phyloP scores from a whole-genome alignment of 2,113 vertebrate species.

The Lagopus leucura region DNA sequence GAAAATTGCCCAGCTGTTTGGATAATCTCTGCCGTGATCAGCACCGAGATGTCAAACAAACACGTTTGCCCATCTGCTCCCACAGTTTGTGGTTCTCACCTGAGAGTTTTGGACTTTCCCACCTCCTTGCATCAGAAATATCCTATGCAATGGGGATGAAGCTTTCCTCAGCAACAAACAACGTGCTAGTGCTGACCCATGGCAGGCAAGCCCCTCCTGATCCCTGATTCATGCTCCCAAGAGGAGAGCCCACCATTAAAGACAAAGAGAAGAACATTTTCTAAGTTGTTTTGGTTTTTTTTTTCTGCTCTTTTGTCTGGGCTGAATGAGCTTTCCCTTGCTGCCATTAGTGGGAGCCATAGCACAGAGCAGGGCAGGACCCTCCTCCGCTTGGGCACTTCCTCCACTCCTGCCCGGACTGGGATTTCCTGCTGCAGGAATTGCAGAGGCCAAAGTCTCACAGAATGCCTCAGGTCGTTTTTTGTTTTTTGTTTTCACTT shows the following conservation, averaged over 20 bases:
- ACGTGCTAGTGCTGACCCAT: not conserved
- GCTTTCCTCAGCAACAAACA: not conserved
- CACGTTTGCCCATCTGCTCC: not conserved
- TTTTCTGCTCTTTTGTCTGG: not conserved
- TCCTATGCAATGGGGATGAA: fast-evolving
- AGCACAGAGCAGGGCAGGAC: slow-evolving; percentile 49
- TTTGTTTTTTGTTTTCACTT: not conserved
- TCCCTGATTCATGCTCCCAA: fast-evolving
- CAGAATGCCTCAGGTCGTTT: not conserved
- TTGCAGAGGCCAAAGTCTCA: not conserved
- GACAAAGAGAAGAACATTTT: not conserved
- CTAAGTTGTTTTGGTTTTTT: not conserved
- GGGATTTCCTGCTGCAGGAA: not conserved
- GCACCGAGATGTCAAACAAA: not conserved
- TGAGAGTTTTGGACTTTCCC: not conserved
- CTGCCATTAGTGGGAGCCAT: slow-evolving; percentile 66
- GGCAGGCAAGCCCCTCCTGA: not conserved
- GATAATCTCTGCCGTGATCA: not conserved
- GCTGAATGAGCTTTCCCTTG: slow-evolving; percentile 5
- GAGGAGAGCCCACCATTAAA: not conserved
- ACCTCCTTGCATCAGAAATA: not conserved
- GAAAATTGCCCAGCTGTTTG: not conserved
- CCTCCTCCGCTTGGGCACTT: not conserved
- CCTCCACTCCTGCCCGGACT: fast-evolving
- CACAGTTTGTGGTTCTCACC: not conserved